Conservation (phyloP, 2,113 vertebrate species). For the Sander vitreus region DNA sequence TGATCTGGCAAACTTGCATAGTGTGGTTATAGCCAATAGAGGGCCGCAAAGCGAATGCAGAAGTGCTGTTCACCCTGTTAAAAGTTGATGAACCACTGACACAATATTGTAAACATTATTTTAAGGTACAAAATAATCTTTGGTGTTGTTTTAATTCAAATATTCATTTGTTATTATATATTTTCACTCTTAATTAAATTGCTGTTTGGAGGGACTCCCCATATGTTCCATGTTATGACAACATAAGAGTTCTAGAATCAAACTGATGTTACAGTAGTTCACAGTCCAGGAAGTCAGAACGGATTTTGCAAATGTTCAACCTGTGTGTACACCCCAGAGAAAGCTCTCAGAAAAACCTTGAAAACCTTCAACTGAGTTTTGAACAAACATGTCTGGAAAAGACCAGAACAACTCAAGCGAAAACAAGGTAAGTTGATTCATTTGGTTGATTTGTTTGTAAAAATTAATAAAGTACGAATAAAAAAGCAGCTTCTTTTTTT, state of each 20-base stretch:
- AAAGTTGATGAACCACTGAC: too few species aligned
- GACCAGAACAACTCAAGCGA: background rate
- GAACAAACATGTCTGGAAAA: background rate
- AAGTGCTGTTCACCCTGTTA: too few species aligned
- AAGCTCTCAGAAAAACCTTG: background rate
- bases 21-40: too few species aligned
- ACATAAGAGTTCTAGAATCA: background rate
- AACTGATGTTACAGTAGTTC: background rate
- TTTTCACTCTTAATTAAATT: background rate
- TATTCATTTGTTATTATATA: background rate
- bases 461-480: background rate
- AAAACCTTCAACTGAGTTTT: background rate
- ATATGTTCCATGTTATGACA: conserved; percentile 1
- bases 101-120: too few species aligned
- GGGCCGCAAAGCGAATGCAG: too few species aligned
- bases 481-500: background rate
- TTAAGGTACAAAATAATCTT: too few species aligned
- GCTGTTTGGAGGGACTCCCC: background rate
- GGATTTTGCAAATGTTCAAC: background rate
- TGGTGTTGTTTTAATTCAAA: background rate
- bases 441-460: background rate
- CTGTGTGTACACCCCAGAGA: background rate
- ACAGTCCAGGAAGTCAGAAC: background rate
- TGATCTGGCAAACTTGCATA: too few species aligned
- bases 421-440: background rate